A percentile compares a stretch with the other conserved stretches of the same genome.
These are phyloP conservation scores for Megastigmus dorsalis DNA, from an alignment of 2,888 invertebrate genomes.

Conservation along the genomic window DNA sequence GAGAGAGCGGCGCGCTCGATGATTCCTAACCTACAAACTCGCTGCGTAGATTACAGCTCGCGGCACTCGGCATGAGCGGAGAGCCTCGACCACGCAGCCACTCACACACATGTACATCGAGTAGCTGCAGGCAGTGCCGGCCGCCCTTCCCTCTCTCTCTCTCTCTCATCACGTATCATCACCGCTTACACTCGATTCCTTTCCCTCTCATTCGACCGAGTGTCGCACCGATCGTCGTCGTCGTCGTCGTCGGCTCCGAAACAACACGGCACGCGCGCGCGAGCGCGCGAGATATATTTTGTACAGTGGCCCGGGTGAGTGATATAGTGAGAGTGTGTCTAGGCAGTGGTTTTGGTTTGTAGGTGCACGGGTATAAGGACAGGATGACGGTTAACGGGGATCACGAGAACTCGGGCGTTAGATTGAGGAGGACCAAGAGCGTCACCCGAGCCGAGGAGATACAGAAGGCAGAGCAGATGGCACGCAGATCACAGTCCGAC, in stretches of 20 bases:
- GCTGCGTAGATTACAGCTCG: too few relatives aligned
- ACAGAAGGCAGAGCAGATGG: slow-evolving; percentile 85
- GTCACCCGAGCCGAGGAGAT: slow-evolving; percentile 93
- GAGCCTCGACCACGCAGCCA: too few relatives aligned
- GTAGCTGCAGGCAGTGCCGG: too few relatives aligned
- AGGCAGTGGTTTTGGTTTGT: too few relatives aligned
- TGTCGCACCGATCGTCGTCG: not conserved
- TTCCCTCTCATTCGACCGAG: not conserved
- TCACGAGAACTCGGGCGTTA: slow-evolving; percentile 73
- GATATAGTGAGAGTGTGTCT: too few relatives aligned
- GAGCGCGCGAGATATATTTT: not conserved
- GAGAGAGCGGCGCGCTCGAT: slow-evolving; percentile 1
- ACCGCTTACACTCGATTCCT: too few relatives aligned
- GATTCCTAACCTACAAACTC: slow-evolving; percentile 35
- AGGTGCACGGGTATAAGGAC: not conserved
- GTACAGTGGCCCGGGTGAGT: not conserved
- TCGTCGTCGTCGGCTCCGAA: not conserved
- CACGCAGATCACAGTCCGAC: slow-evolving; percentile 87
- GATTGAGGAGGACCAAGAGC: slow-evolving; percentile 87
- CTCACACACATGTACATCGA: too few relatives aligned
- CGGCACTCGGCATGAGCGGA: too few relatives aligned
- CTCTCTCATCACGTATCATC: too few relatives aligned
- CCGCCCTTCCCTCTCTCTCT: not conserved
- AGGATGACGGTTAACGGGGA: slow-evolving; percentile 60
- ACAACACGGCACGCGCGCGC: not conserved